These are phyloP conservation scores for Ptyas mucosa DNA, from an alignment of 2,113 vertebrate genomes.

Conservation along the genomic window DNA sequence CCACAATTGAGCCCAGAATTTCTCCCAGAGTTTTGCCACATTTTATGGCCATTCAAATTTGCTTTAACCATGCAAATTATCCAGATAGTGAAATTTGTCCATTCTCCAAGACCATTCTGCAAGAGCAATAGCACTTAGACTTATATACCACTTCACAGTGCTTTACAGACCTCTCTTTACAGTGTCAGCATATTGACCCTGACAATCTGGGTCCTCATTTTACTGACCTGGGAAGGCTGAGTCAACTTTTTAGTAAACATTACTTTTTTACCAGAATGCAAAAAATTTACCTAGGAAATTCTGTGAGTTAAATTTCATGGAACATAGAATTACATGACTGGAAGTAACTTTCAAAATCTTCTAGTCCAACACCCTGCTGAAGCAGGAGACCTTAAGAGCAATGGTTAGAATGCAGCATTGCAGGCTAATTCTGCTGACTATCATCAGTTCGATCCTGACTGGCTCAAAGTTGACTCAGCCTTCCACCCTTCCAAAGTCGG, in stretches of 20 bases:
- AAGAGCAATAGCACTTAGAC: no score
- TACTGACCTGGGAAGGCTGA: no score
- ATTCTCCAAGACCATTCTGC: not conserved
- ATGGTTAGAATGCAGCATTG: not conserved
- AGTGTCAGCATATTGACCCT: no score
- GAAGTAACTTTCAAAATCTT: not conserved
- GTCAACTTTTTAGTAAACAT: not conserved
- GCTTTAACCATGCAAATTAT: not conserved
- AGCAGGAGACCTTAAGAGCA: not conserved
- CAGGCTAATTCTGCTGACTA: no score
- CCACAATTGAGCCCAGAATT: no score
- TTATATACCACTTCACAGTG: no score
- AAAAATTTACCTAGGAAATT: not conserved
- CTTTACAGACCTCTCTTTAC: no score
- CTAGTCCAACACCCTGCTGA: not conserved
- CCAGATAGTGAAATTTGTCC: not conserved
- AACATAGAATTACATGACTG: not conserved
- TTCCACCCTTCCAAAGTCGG: no score
- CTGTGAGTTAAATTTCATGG: not conserved
- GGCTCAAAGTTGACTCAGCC: no score
- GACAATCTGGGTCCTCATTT: no score
- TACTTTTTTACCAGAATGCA: not conserved
- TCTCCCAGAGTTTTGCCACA: no score
- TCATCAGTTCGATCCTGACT: no score
- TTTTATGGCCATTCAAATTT: not conserved